These are phyloP conservation scores for Leptoclinus maculatus DNA, from an alignment of 2,797 vertebrate species.

Conservation along the genomic window DNA sequence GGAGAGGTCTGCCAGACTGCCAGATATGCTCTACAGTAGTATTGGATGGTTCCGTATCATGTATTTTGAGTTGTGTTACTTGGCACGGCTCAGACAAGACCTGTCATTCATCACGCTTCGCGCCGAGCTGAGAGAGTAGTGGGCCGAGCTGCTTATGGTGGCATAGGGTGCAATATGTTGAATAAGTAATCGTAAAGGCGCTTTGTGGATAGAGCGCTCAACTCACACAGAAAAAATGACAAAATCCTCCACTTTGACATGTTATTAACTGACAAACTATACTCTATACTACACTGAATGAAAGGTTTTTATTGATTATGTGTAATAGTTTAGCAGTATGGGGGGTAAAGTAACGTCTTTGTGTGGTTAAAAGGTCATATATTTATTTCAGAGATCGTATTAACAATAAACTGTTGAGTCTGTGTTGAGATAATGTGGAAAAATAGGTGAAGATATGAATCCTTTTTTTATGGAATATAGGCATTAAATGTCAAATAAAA, in stretches of 20 bases:
- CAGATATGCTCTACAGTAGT: constrained; percentile 80
- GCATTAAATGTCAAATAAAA: constrained; percentile 30
- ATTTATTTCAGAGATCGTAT: constrained; percentile 20
- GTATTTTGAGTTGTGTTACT: constrained; percentile 82
- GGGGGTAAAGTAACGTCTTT: constrained; percentile 23
- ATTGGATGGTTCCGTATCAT: constrained; percentile 83
- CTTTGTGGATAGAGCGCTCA: constrained; percentile 39
- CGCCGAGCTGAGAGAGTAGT: constrained; percentile 56
- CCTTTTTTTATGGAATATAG: not conserved
- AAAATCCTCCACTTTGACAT: constrained; percentile 38
- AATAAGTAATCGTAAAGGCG: constrained; percentile 61
- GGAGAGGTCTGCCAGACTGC: constrained; percentile 74
- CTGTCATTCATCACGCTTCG: constrained; percentile 76
- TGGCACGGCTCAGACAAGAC: constrained; percentile 67
- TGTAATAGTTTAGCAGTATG: constrained; percentile 19
- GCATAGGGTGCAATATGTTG: constrained; percentile 55
- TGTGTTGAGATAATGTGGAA: not conserved
- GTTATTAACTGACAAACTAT: constrained; percentile 13
- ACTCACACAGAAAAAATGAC: constrained; percentile 32
- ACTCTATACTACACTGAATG: constrained; percentile 12
- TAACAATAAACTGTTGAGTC: constrained; percentile 3
- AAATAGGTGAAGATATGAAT: not conserved
- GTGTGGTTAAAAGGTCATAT: constrained; percentile 12
- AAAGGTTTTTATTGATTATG: constrained; percentile 55
- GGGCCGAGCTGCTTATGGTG: constrained; percentile 70